Percentiles rank a stretch among this genome's conserved stretches.
These are phyloP conservation scores for Diglossa brunneiventris DNA, from an alignment of 2,113 vertebrate species.

Conservation along the genomic window DNA sequence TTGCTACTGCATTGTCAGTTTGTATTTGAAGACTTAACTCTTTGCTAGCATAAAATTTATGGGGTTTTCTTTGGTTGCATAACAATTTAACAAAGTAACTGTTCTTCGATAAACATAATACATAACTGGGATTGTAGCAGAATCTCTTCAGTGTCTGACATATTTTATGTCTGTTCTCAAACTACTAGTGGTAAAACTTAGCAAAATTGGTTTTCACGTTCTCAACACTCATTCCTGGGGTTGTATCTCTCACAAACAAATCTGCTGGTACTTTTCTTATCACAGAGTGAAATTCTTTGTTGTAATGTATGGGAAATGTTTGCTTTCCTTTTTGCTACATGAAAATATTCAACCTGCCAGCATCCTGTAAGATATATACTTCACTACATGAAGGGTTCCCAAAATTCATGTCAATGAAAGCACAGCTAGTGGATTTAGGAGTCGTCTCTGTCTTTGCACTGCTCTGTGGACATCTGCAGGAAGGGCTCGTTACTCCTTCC, in stretches of 20 bases:
- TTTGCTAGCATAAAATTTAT: background rate
- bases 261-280: background rate
- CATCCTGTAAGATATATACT: background rate
- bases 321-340: background rate
- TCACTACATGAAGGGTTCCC: background rate
- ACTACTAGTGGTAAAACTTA: background rate
- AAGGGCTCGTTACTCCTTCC: background rate
- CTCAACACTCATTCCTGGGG: background rate
- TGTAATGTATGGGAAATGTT: background rate
- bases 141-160: background rate
- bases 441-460: background rate
- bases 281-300: background rate
- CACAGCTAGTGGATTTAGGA: background rate
- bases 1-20: background rate
- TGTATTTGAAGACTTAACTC: background rate
- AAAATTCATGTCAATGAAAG: background rate
- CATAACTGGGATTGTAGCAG: background rate
- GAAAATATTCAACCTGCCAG: background rate
- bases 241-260: accelerated
- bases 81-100: background rate
- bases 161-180: background rate
- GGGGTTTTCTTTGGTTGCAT: background rate
- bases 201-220: background rate
- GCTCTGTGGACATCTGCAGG: background rate
- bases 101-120: background rate